A percentile compares a stretch with the other conserved stretches of the same genome.
These are phyloP conservation scores for Salmo trutta DNA, from an alignment of 2,797 vertebrate genomes.

Conservation along the genomic window DNA sequence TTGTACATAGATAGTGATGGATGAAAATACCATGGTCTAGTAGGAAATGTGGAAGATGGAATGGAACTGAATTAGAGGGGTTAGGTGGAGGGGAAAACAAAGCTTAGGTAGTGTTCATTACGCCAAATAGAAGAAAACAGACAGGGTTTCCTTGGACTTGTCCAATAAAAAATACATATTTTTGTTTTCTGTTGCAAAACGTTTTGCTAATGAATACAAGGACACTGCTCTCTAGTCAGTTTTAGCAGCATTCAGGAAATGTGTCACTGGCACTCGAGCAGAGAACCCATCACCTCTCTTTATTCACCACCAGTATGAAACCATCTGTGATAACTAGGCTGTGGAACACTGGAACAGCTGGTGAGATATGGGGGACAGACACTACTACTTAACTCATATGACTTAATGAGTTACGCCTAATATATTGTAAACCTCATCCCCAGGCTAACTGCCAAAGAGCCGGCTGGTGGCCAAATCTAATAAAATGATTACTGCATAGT, in stretches of 20 bases:
- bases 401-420: neutral
- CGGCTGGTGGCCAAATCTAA: neutral
- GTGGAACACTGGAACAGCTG: constrained; percentile 2
- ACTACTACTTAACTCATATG: neutral
- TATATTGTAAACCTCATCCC: neutral
- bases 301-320: neutral
- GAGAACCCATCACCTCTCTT: neutral
- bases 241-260: neutral
- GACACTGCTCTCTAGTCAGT: neutral
- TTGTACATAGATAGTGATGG: neutral
- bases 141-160: neutral
- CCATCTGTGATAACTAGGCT: neutral
- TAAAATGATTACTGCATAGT: neutral
- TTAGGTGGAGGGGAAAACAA: neutral
- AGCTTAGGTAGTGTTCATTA: neutral
- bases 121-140: neutral
- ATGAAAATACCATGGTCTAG: neutral
- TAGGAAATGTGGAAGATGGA: neutral
- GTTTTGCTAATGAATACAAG: neutral
- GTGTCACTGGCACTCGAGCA: neutral
- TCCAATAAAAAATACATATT: neutral
- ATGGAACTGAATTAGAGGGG: neutral
- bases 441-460: neutral
- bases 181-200: neutral
- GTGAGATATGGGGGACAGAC: neutral